Base-by-base conservation (phyloP, 2,888 invertebrate genomes). In the Geophilus truncorum region DNA sequence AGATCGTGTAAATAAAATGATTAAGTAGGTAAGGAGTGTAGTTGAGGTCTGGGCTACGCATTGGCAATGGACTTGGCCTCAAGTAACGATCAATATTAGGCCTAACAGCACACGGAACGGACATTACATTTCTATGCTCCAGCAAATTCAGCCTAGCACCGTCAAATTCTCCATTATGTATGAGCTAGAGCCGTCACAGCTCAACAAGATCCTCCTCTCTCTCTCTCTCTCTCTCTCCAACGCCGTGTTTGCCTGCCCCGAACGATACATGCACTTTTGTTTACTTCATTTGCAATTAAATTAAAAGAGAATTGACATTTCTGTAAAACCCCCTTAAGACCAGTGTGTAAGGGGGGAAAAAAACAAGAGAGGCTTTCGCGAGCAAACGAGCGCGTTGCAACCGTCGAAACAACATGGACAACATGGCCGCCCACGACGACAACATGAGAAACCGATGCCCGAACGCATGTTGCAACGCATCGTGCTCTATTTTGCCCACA, bases 341-440 rank as follows among this genome's bases (percentile, higher is more conserved):
- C 57, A 23, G 23, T 10, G n/a, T 23, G 10, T 62, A 1, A 23
- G n/a, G n/a, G n/a, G n/a, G n/a, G n/a, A 23, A 62, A 62, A 6
- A n/a, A 10, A 4, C 10, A 5, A 23, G 18, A 18, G 57, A 18
- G 10, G 23, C 23, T 23, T 10, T 4, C 57, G 57, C 21, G 57
- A 62, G 57, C 18, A 62, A 62, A 62, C 57, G 2, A 6, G 23
- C 23, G 57, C 0, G 57, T 62, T 62, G n/a, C 18, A 62, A 62
- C 23, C 57, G 57, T 62, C 57, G 57, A 62, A 62, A 62, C 57
- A 62, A 18, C 4, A 62, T 21, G 57, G 57, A 62, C 57, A 62
- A 62, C 57, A 62, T 62, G 57, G 57, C 57, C 57, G 57, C 57
- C 57, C 57, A 62, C 57, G 57, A 62, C 57, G 57, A 62, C 57